Conservation (phyloP, 1,140 invertebrate genomes). For the Ditylenchus dipsaci region DNA sequence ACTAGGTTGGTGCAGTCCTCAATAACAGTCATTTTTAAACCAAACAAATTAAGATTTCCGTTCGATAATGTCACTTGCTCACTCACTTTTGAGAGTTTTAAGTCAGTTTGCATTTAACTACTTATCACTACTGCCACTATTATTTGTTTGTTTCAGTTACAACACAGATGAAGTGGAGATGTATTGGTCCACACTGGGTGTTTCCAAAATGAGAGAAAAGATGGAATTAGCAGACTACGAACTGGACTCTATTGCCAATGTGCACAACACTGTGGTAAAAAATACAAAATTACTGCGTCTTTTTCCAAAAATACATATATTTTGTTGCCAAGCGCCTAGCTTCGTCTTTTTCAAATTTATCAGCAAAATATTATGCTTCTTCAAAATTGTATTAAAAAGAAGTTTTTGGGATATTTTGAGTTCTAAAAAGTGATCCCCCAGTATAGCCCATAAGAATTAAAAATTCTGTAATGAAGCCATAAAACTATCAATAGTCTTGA, state of each 20-base stretch:
- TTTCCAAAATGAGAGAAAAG: slow-evolving; percentile 55
- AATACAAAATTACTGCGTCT: too few species aligned
- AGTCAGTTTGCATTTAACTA: slow-evolving; percentile 37
- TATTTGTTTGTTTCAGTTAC: slow-evolving; percentile 42
- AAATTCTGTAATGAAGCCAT: too few species aligned
- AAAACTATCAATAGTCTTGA: too few species aligned
- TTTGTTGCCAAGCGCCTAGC: too few species aligned
- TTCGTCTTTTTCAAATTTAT: too few species aligned
- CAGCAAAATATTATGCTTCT: too few species aligned
- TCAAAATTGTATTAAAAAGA: too few species aligned
- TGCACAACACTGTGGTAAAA: slow-evolving; percentile 46
- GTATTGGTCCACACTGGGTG: slow-evolving; percentile 50
- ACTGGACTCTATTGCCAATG: slow-evolving; percentile 44
- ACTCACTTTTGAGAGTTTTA: slow-evolving; percentile 56
- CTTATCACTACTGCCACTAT: not conserved
- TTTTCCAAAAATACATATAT: too few species aligned
- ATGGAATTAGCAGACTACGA: slow-evolving; percentile 58
- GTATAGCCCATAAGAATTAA: too few species aligned
- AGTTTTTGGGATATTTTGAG: slow-evolving; percentile 1
- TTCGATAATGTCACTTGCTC: slow-evolving; percentile 58
- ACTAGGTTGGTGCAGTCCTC: slow-evolving; percentile 14
- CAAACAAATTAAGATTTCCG: slow-evolving; percentile 41
- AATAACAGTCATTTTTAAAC: not conserved
- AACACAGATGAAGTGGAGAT: slow-evolving; percentile 58
- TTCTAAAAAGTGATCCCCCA: slow-evolving; percentile 16